Base-by-base conservation (phyloP, 2,888 invertebrate species). In the Pyrocoelia pectoralis region DNA sequence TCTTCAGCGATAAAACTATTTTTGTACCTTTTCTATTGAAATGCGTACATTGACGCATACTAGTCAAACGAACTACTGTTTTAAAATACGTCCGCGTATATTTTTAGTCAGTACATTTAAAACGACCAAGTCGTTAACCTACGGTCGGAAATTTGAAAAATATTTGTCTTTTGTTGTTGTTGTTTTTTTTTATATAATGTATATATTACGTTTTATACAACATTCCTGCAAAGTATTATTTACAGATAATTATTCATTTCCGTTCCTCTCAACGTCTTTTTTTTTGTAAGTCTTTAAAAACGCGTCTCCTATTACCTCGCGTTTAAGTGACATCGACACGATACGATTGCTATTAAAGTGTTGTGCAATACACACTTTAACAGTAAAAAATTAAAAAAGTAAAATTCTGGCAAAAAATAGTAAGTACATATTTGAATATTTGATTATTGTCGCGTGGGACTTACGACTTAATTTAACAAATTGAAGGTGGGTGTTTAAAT, bases 101-200 rank as follows among this genome's bases (percentile, higher is more conserved):
- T 70, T 70, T 70, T 70, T 70, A 68, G 68, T 61, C 62, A 65
- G 66, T 70, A 66, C 68, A 66, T 66, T 67, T 70, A 68, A 70
- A 70, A 70, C 70, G 61, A 62, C 51, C 68, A 56, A 66, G 70
- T 70, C 70, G 68, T 70, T 70, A 68, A 70, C 70, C 70, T 68
- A 65, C 63, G 40, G 50, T 52, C 38, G 54, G 53, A 57, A 52
- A 38, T 59, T 64, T 28, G 43, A n/a, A 52, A 52, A 56, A 56
- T 56, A 56, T 38, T 41, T 18, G n/a, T 17, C 41, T 46, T 59
- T 24, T 24, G 24, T 24, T 6, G 6, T 6, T 6, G 24, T 24
- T 53, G 33, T 49, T 33, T 38, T 43, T 55, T 55, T 46, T 46
- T 55, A n/a, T n/a, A n/a, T n/a, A n/a, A n/a, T 28, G 6, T 29